Conservation (phyloP, 2,113 vertebrate species). For the Ia io region DNA sequence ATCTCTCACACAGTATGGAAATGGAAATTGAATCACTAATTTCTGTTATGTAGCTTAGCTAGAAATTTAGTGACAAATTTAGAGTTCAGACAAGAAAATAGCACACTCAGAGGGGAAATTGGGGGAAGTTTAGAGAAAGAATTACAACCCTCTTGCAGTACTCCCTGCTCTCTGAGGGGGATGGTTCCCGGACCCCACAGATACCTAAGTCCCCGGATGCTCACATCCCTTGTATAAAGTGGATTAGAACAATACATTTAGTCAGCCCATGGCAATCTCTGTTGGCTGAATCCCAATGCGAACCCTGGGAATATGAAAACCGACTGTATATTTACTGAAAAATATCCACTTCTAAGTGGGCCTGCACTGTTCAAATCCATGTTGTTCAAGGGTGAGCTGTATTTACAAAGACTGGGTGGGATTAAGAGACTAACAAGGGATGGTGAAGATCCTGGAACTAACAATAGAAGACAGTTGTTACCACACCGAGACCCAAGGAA, state of each 20-base stretch:
- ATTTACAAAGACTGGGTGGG: not conserved
- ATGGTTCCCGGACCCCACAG: not conserved
- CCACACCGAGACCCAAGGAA: not conserved
- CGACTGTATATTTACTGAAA: not conserved
- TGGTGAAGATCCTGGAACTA: not conserved
- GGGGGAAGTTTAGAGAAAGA: not conserved
- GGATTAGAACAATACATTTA: not conserved
- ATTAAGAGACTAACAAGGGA: not conserved
- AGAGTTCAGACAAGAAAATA: not conserved
- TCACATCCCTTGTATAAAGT: not conserved
- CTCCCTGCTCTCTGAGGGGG: too few species aligned
- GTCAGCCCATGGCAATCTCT: too few species aligned
- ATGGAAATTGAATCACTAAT: not conserved
- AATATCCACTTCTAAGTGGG: not conserved
- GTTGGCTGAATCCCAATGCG: not conserved
- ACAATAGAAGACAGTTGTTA: not conserved
- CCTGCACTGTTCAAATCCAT: too few species aligned
- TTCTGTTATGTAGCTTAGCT: constrained; percentile 5
- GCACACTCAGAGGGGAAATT: not conserved
- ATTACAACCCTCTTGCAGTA: not conserved
- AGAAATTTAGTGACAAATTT: not conserved
- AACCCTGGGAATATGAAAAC: not conserved
- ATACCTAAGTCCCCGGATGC: not conserved
- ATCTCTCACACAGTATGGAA: not conserved
- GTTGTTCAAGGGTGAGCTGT: not conserved